Base-by-base conservation (phyloP, 1,140 invertebrate genomes). In the Drosophila ogumai region DNA sequence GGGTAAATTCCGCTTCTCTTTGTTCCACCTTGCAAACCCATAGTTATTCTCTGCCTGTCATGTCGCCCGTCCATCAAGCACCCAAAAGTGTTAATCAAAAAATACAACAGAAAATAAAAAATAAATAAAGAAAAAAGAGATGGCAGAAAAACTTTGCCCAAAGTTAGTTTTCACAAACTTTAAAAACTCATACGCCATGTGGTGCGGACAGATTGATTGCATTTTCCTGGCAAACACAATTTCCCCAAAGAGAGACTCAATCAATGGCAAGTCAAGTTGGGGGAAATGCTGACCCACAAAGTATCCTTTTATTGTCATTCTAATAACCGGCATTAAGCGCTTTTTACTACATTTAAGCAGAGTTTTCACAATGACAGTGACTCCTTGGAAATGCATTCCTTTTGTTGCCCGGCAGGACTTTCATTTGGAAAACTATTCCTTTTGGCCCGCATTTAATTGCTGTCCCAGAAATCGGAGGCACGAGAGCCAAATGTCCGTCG, bases 11-110 rank as follows among this genome's bases (percentile, higher is more conserved):
- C 46, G 36, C 41, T 69, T 25, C 41, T 43, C 31, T 31, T 47
- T 38, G 22, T 17, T 32, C 15, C 38, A 34, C 28, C 6, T 36
- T 19, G 38, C 56, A 15, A 3, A 10, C 28, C 15, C n/a, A 28
- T 17, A 28, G 31, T 57, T 57, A 19, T 36, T 38, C 25, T 47
- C 8, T 1, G 17, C 15, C 57, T 50, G 65, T 63, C 72, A 38
- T 60, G 61, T 57, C 28, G 41, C 72, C 31, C 50, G 58, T 59
- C 61, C 43, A 22, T 41, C 31, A 57, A n/a, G 22, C 69, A 22
- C 19, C 40, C 32, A 31, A 72, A 56, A 63, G 49, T 75, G 71
- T 56, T 56, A 64, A 64, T 75, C 50, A 52, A 75, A 75, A 44
- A 40, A 25, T 36, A 31, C 13, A 40, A 17, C 17, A 58, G 13